A percentile compares a stretch with the other conserved stretches of the same genome.
Evolutionary conservation across 2,888 invertebrate genomes (phyloP).

Genomic region (Eupithecia inturbata): DNA sequence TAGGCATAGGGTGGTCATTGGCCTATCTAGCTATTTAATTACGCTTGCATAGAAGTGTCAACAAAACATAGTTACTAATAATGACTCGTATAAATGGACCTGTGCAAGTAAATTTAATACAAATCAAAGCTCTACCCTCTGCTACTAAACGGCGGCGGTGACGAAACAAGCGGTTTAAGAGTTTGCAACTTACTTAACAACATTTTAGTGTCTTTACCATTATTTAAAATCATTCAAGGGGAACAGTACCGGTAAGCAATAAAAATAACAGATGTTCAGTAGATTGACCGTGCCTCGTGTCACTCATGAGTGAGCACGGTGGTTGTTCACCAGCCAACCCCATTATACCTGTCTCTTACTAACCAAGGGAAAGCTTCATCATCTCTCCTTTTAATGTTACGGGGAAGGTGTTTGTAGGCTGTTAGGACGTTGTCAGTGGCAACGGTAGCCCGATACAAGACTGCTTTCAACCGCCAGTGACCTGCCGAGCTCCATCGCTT

Average conservation of each 20-base stretch:
- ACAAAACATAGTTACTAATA: neutral
- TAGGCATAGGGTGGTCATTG: neutral
- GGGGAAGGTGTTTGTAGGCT: conserved; percentile 73
- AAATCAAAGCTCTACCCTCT: conserved; percentile 11
- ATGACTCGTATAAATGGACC: neutral
- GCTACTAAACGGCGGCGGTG: neutral
- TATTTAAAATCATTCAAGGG: neutral
- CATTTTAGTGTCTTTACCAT: too few species aligned
- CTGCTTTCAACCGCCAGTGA: conserved; percentile 58
- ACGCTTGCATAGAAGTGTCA: neutral
- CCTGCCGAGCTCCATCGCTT: conserved; percentile 66
- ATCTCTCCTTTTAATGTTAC: conserved; percentile 62
- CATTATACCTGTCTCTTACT: conserved; percentile 61
- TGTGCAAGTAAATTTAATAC: neutral
- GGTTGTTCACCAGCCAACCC: conserved; percentile 69
- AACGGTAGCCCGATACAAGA: conserved; percentile 76
- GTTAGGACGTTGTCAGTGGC: conserved; percentile 79
- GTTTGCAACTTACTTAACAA: neutral
- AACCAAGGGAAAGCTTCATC: conserved; percentile 41
- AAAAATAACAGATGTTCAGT: conserved; percentile 70
- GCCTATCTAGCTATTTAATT: neutral
- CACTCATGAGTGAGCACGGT: conserved; percentile 77
- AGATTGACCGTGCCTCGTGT: conserved; percentile 63
- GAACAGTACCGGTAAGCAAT: conserved; percentile 31
- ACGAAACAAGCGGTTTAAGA: neutral